phyloP scores from a whole-genome alignment of 2,113 vertebrate genomes.

The Camelus dromedarius region DNA sequence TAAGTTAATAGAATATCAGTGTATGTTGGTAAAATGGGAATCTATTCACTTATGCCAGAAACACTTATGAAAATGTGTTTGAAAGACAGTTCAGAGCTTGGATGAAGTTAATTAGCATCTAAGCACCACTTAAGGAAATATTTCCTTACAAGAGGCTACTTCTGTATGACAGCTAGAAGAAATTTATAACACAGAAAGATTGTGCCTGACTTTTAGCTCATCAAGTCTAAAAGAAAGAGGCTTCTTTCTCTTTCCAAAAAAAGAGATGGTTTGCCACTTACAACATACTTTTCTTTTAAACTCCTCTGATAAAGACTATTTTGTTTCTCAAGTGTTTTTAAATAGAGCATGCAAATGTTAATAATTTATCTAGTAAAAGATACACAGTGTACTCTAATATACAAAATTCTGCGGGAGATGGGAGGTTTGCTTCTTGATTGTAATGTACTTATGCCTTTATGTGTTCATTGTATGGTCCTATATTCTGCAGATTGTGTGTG shows the following conservation, averaged over 20 bases:
- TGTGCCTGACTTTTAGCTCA: neutral
- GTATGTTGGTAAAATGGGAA: slow-evolving; percentile 39
- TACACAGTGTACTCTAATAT: neutral
- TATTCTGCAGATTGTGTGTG: neutral
- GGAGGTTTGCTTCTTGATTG: neutral
- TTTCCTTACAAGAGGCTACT: slow-evolving; percentile 76
- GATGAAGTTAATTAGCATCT: slow-evolving; percentile 84
- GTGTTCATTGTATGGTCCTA: neutral
- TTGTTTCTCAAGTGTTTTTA: neutral
- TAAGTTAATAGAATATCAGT: slow-evolving; percentile 54
- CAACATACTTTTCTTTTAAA: neutral
- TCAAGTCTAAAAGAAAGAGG: neutral
- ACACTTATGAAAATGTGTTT: slow-evolving; percentile 67
- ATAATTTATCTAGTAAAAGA: neutral
- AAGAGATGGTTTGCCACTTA: neutral
- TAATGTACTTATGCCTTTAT: neutral
- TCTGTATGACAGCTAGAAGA: slow-evolving; percentile 72
- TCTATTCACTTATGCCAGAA: slow-evolving; percentile 13
- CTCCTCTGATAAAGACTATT: neutral
- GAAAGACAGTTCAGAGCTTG: slow-evolving; percentile 77
- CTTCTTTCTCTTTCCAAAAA: neutral
- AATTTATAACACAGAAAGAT: slow-evolving; percentile 69
- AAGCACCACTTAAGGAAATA: slow-evolving; percentile 83
- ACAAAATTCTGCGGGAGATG: neutral
- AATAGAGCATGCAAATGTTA: neutral